Base-by-base conservation (phyloP, 2,888 invertebrate genomes). In the Agonum fuliginosum region DNA sequence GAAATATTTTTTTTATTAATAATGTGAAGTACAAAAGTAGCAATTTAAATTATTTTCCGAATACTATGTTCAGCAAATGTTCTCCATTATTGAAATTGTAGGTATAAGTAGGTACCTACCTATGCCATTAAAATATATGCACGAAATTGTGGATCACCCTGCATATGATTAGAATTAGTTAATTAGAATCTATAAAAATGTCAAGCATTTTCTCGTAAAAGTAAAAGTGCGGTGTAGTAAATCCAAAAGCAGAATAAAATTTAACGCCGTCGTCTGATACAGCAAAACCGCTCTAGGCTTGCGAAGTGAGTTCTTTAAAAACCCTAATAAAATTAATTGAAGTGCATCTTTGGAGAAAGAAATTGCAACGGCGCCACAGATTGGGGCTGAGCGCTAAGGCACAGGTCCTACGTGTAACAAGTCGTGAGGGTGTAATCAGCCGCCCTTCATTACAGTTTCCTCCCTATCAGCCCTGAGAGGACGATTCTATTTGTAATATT, bases 401-500 rank as follows among this genome's bases (percentile, higher is more conserved):
- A 4, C 34, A 30, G 17, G 14, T 20, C n/a, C 62, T 27, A 62
- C 34, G 37, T 17, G 20, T 34, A 62, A 62, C 62, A 34, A 62
- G 62, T 34, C 30, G 62, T 62, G 19, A 62, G 62, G 62, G 62
- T 27, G 17, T 62, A 62, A 62, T 62, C 62, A 62, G 62, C 1
- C 14, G 34, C 62, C 62, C 62, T 62, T 62, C 62, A 62, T 62
- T 62, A 62, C 62, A 12, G 30, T 34, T 34, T 62, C 34, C 12
- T 30, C 30, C 34, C 34, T 62, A 62, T 62, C 62, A 62, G 62
- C 19, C 62, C 62, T n/a, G 12, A 30, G 62, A 62, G 62, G 19
- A 62, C 62, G 62, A 62, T 62, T 62, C 62, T 62, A 34, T 62
- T 62, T 62, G 34, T 62, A 62, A 62, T 62, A 62, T 62, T 62